Evolutionary conservation across 1,140 invertebrate species (phyloP).

Genomic region (Apis cerana): DNA sequence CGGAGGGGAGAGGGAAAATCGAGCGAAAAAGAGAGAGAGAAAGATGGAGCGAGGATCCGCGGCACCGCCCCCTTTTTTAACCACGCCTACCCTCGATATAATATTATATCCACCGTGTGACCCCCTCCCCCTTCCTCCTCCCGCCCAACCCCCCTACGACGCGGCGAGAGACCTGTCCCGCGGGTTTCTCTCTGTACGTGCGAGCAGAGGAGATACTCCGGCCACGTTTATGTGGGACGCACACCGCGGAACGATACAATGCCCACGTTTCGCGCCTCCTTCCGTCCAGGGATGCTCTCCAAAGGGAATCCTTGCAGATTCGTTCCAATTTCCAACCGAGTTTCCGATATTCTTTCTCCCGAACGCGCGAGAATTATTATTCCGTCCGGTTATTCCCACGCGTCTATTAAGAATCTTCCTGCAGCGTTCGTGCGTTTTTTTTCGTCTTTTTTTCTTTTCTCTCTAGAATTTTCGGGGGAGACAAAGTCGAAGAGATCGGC

Average conservation of each 20-base stretch:
- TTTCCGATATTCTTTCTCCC: too few relatives aligned
- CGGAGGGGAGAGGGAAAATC: constrained; percentile 48
- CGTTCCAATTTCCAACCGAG: too few relatives aligned
- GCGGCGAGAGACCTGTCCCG: constrained; percentile 37
- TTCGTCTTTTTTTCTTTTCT: too few relatives aligned
- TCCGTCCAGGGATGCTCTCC: background rate
- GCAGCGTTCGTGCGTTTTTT: too few relatives aligned
- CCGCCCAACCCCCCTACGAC: background rate
- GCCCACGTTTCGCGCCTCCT: constrained; percentile 58
- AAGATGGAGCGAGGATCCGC: constrained; percentile 62
- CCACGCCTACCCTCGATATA: constrained; percentile 76
- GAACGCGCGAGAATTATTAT: too few relatives aligned
- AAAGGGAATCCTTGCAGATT: background rate
- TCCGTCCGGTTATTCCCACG: too few relatives aligned
- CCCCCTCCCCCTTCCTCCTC: constrained; percentile 8
- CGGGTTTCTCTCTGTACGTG: constrained; percentile 25
- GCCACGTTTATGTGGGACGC: constrained; percentile 57
- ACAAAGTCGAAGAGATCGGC: background rate
- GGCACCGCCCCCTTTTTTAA: constrained; percentile 78
- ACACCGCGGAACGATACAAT: constrained; percentile 52
- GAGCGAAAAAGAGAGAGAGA: constrained; percentile 57
- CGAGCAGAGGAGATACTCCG: constrained; percentile 6
- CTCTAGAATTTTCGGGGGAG: background rate
- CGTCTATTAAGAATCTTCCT: too few relatives aligned
- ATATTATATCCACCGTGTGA: constrained; percentile 65